Conservation (phyloP, 1,140 invertebrate species). For the Pogonognathellus flavescens region DNA sequence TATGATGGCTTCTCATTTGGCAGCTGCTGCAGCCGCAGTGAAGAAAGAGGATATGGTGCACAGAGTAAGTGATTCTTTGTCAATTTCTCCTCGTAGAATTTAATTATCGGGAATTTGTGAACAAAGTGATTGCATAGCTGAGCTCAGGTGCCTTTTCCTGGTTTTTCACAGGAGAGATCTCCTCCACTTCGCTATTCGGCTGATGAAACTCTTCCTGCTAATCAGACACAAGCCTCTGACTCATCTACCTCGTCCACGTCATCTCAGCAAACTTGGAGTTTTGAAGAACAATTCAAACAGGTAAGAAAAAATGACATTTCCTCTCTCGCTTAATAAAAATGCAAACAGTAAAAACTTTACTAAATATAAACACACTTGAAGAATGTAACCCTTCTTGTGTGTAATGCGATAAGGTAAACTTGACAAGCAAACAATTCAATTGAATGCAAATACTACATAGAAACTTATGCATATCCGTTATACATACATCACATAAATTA, state of each 20-base stretch:
- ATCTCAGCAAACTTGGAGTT: slow-evolving; percentile 67
- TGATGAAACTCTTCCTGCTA: slow-evolving; percentile 65
- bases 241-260: slow-evolving; percentile 66
- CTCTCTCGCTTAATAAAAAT: background rate
- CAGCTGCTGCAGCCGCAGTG: slow-evolving; percentile 65
- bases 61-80: slow-evolving; percentile 46
- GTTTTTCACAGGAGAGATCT: slow-evolving; percentile 64
- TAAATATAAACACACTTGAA: no score
- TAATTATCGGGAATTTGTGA: background rate
- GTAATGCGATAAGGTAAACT: no score
- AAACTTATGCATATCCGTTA: no score
- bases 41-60: slow-evolving; percentile 64
- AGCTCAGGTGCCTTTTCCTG: slow-evolving; percentile 56
- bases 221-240: slow-evolving; percentile 62
- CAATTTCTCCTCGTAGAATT: background rate
- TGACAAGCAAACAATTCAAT: no score
- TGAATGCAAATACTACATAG: no score
- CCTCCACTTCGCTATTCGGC: slow-evolving; percentile 61
- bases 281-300: slow-evolving; percentile 67
- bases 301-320: slow-evolving; percentile 20
- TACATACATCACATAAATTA: no score
- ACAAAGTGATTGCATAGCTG: slow-evolving; percentile 8
- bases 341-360: no score
- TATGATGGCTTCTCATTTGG: slow-evolving; percentile 66
- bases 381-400: no score